These are phyloP conservation scores for Phenacoccus solenopsis DNA, from an alignment of 1,140 invertebrate species.

Conservation along the genomic window DNA sequence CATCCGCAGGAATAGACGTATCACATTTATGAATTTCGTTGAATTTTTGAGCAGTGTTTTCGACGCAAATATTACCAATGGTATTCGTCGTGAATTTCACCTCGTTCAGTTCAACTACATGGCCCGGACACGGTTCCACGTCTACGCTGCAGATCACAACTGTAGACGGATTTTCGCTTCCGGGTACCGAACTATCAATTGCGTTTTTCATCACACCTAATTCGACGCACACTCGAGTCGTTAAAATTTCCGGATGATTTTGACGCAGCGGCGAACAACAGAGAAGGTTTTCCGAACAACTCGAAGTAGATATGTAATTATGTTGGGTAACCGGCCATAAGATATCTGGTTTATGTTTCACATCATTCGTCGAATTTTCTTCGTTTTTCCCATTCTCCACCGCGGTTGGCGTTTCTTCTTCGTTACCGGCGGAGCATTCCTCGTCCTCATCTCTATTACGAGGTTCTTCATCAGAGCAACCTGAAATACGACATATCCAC, in stretches of 20 bases:
- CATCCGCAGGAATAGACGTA: neutral
- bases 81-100: neutral
- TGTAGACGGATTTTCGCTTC: slow-evolving; percentile 22
- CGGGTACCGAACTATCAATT: slow-evolving; percentile 1
- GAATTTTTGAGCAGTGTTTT: neutral
- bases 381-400: too few species aligned
- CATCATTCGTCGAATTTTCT: neutral
- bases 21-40: neutral
- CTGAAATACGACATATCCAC: neutral
- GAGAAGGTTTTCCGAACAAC: neutral
- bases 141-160: slow-evolving; percentile 32
- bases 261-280: neutral
- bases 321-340: neutral
- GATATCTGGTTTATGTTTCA: neutral
- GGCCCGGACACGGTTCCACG: slow-evolving; percentile 27
- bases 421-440: neutral
- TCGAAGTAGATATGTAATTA: neutral
- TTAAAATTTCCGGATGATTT: slow-evolving; percentile 26
- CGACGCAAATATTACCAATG: neutral
- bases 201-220: slow-evolving; percentile 26
- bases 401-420: too few species aligned
- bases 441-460: too few species aligned
- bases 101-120: neutral
- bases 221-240: slow-evolving; percentile 30
- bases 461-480: neutral